Base-by-base conservation (phyloP, 2,888 invertebrate species). In the Laspeyria flexula region DNA sequence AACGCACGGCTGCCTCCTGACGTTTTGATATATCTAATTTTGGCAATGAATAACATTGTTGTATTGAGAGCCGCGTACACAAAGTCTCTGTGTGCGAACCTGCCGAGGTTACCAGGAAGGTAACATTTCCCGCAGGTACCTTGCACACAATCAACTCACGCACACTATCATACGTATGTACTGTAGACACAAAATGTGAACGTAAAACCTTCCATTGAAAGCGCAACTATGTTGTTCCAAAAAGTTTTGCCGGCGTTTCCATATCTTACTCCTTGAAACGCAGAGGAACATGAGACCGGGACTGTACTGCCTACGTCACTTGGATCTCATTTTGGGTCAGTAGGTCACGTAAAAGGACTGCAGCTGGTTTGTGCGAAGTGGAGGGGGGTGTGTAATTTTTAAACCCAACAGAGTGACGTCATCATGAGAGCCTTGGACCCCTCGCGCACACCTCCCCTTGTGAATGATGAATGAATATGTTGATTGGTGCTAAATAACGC, bases 391-490 rank as follows among this genome's bases (percentile, higher is more conserved):
- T 59, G 49, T 71, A 63, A 83, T 83, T 90, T 90, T 89, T 82
- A 82, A 85, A 81, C 75, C 70, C 74, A 79, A 73, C 73, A 75
- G 23, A 49, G 81, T 90, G 90, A 90, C 90, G 90, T 91, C 90
- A 89, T 74, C 15, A 44, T 66, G 54, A 46, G 68, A 75, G 73
- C 83, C 84, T 82, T 82, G 79, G 71, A 71, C 73, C 73, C 79
- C 78, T 73, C 75, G 77, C 71, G 67, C 62, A 49, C 61, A 50
- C 64, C 73, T 33, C 72, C 75, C 75, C 69, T 73, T 71, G 61
- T 83, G 77, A 83, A 88, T 88, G 85, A 90, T 90, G 90, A 90
- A 90, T 91, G 90, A 90, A 88, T 75, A 77, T 77, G 74, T 81
- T 75, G 78, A 85, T 83, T 75, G 69, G 62, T 79, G 68, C 62